Conservation (phyloP, 2,113 vertebrate species). For the Vulpes lagopus region DNA sequence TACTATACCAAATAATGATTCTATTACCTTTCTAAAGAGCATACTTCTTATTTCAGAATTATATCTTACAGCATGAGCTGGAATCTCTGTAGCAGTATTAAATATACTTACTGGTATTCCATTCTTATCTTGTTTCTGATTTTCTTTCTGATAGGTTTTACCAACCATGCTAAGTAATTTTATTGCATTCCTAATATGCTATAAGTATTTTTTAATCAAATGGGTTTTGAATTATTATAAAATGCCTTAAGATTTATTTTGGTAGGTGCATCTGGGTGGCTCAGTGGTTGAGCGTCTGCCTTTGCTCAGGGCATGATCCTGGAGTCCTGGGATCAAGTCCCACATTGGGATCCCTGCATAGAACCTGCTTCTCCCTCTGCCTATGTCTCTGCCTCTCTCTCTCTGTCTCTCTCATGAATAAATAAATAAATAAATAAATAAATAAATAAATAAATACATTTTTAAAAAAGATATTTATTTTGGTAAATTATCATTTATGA, state of each 20-base stretch:
- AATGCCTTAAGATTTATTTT: constrained; percentile 15
- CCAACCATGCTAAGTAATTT: constrained; percentile 5
- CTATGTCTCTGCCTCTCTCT: no score
- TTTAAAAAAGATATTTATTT: background rate
- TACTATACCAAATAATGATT: background rate
- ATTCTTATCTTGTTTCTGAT: constrained; percentile 28
- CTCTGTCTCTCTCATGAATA: no score
- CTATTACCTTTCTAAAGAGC: background rate
- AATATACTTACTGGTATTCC: background rate
- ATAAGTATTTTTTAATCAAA: constrained; percentile 22
- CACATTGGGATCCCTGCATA: no score
- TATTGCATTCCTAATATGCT: constrained; percentile 1
- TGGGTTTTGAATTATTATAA: constrained; percentile 21
- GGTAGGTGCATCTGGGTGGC: background rate
- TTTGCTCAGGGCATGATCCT: no score
- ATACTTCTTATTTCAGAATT: background rate
- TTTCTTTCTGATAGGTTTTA: constrained; percentile 6
- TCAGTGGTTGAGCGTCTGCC: no score
- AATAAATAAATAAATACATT: no score
- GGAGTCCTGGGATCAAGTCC: no score
- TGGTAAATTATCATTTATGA: background rate
- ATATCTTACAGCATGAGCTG: background rate
- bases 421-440: no score
- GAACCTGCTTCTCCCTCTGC: no score
- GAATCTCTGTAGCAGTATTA: constrained; percentile 29